phyloP scores from a whole-genome alignment of 1,140 invertebrate genomes.

The Drosophila littoralis region DNA sequence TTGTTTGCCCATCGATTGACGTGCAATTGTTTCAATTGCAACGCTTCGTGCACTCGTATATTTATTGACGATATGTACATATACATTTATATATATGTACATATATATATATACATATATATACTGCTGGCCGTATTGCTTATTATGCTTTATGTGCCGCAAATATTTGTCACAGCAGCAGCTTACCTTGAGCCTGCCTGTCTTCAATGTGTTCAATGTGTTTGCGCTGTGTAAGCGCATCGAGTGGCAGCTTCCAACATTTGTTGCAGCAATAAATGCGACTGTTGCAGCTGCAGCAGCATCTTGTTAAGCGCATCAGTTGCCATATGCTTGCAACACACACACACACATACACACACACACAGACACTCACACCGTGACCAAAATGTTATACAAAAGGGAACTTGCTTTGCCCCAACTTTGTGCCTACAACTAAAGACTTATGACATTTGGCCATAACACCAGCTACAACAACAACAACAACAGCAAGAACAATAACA shows the following conservation, averaged over 20 bases:
- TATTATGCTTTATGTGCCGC: slow-evolving; percentile 57
- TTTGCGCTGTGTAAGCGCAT: slow-evolving; percentile 26
- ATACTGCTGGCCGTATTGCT: slow-evolving; percentile 33
- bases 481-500: neutral
- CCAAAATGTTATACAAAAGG: slow-evolving; percentile 33
- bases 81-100: neutral
- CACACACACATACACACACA: slow-evolving; percentile 12
- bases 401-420: slow-evolving; percentile 32
- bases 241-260: slow-evolving; percentile 25
- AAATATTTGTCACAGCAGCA: slow-evolving; percentile 64
- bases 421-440: slow-evolving; percentile 60
- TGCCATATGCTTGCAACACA: slow-evolving; percentile 46
- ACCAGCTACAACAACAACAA: slow-evolving; percentile 30
- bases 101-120: neutral
- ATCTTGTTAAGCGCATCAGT: slow-evolving; percentile 49
- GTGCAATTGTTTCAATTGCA: slow-evolving; percentile 39
- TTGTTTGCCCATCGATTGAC: slow-evolving; percentile 61
- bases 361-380: slow-evolving; percentile 14
- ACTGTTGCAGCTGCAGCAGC: slow-evolving; percentile 23
- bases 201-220: neutral
- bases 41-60: slow-evolving; percentile 11
- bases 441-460: slow-evolving; percentile 67
- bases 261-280: slow-evolving; percentile 25
- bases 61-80: slow-evolving; percentile 8
- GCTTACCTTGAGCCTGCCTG: neutral